Percentiles rank a stretch among this genome's conserved stretches.
These are phyloP conservation scores for Tiaroga cobitis DNA, from an alignment of 2,797 vertebrate species.

Conservation along the genomic window DNA sequence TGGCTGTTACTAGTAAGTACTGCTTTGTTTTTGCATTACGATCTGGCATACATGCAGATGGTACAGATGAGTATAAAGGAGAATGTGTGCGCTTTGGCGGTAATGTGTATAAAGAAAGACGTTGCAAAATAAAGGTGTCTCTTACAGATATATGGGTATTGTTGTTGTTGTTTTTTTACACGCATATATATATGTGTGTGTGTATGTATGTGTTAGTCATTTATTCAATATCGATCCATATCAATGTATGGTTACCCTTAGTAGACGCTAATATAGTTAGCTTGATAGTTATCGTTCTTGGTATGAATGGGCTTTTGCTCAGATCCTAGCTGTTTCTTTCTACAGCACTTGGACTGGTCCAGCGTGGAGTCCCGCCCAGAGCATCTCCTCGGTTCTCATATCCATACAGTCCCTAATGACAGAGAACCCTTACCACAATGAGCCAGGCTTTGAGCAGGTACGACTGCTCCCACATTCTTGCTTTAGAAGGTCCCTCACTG, in stretches of 20 bases:
- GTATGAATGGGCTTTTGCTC: background rate
- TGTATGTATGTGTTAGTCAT: background rate
- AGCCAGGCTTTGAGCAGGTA: conserved; percentile 98
- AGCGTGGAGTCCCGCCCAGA: conserved; percentile 98
- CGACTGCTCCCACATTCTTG: background rate
- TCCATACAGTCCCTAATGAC: conserved; percentile 99
- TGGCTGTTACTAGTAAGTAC: no score
- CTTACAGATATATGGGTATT: no score
- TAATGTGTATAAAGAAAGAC: no score
- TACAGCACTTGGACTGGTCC: conserved; percentile 96
- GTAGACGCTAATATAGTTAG: background rate
- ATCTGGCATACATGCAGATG: no score
- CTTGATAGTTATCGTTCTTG: background rate
- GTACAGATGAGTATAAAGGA: no score
- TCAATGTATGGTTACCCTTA: background rate
- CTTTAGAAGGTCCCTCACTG: background rate
- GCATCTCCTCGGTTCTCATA: conserved; percentile 97
- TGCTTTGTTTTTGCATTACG: no score
- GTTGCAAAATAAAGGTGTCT: no score
- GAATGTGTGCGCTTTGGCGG: no score
- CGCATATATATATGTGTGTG: no score
- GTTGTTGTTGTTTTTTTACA: no score
- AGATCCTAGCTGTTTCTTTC: background rate
- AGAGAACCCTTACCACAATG: conserved; percentile 98
- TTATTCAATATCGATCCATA: background rate